phyloP scores from a whole-genome alignment of 2,888 invertebrate species.

The Melanotus villosus region DNA sequence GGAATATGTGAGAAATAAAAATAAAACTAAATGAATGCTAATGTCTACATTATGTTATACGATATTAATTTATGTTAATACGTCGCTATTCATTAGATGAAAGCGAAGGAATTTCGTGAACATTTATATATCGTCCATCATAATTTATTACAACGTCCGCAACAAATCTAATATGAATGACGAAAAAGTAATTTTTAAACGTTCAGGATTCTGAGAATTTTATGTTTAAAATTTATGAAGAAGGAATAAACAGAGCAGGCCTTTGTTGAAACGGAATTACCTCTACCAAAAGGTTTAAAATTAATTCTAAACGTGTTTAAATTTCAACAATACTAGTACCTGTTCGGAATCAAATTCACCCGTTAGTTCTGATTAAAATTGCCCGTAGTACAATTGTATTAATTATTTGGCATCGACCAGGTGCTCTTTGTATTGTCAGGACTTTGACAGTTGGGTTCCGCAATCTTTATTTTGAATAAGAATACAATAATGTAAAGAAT shows the following conservation, averaged over 20 bases:
- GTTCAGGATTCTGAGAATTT: neutral
- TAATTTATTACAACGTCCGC: conserved; percentile 14
- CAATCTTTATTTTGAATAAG: conserved; percentile 58
- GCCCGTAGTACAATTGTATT: conserved; percentile 36
- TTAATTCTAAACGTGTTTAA: conserved; percentile 39
- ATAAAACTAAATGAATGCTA: conserved; percentile 50
- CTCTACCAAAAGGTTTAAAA: conserved; percentile 8
- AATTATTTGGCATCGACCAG: conserved; percentile 47
- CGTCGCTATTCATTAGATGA: conserved; percentile 41
- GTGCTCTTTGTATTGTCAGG: conserved; percentile 45
- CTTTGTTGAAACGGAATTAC: conserved; percentile 22
- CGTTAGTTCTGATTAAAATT: conserved; percentile 45
- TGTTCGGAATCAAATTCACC: conserved; percentile 41
- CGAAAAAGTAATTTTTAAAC: neutral
- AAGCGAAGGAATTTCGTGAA: conserved; percentile 38
- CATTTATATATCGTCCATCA: conserved; percentile 23
- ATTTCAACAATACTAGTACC: conserved; percentile 40
- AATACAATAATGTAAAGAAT: conserved; percentile 56
- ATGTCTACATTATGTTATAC: conserved; percentile 56
- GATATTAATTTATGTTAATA: conserved; percentile 52
- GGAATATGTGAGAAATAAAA: conserved; percentile 47
- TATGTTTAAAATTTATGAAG: neutral
- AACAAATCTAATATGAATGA: conserved; percentile 5
- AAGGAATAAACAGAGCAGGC: conserved; percentile 11
- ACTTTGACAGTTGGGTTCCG: conserved; percentile 57